A percentile compares a stretch with the other conserved stretches of the same genome.
Conservation (phyloP, 2,113 vertebrate species). For the Cyrtonyx montezumae region DNA sequence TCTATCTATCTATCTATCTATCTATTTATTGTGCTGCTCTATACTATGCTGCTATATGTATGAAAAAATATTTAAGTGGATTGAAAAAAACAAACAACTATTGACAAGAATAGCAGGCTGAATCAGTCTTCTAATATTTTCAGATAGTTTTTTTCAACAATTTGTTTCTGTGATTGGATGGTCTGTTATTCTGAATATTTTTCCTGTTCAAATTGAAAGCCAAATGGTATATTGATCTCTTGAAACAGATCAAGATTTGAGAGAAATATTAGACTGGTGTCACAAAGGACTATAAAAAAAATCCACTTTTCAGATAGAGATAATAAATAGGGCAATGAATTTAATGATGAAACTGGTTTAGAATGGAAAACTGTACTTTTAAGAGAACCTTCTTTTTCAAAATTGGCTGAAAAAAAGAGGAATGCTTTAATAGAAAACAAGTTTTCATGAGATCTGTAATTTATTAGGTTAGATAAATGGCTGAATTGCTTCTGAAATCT, state of each 20-base stretch:
- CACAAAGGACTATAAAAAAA: neutral
- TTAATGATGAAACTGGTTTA: neutral
- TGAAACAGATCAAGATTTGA: neutral
- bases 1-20: too few relatives aligned
- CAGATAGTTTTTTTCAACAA: neutral
- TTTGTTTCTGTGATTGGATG: neutral
- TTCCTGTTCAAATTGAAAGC: neutral
- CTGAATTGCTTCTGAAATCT: neutral
- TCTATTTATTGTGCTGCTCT: neutral
- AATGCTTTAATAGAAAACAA: neutral
- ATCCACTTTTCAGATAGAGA: neutral
- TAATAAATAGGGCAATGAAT: neutral
- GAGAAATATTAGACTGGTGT: neutral
- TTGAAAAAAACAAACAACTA: neutral
- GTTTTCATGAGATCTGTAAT: neutral
- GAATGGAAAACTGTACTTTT: neutral
- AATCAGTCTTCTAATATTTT: neutral
- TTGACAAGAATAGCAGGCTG: neutral
- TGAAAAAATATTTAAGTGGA: neutral
- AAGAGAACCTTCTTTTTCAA: neutral
- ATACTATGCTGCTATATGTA: neutral
- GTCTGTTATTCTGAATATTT: neutral
- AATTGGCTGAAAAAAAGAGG: neutral
- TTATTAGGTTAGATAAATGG: neutral
- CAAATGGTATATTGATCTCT: neutral